Evolutionary conservation across 2,113 vertebrate species (phyloP), one percentile per base, ranked within the genome.

Genomic region (Takifugu flavidus): DNA sequence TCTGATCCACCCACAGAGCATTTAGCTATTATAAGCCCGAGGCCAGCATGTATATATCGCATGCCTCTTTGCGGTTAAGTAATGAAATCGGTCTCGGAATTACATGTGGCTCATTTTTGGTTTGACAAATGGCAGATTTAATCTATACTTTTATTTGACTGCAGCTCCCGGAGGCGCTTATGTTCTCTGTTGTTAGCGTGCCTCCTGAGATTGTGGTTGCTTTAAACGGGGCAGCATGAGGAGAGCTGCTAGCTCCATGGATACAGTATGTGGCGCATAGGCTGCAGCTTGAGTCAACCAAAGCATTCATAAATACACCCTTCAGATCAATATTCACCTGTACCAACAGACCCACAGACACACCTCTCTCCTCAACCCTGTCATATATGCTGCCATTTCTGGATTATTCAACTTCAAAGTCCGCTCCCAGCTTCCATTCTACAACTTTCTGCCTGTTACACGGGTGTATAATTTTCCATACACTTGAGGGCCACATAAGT

Each of bases 401-500:
- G 52, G 15, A 67, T 31, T 20, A 53, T 20, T 65, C 5, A 31
- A 77, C 61, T 81, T 86, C 75, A 82, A 78, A 86, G 67, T 51
- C 44, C n/a, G 62, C 59, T 64, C 26, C 45, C 42, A 73, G 47
- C 61, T 65, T 74, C 74, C 53, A 70, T 57, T 86, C 63, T 70
- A 49, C 79, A 77, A 70, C 67, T 46, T 65, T 26, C 13, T 58
- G 53, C 57, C 60, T 65, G 62, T 78, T 76, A 59, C 73, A 79
- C 62, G 64, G 65, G 65, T 74, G 72, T 85, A 53, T 86, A 83
- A 87, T 88, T 88, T 87, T 72, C 65, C 65, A 62, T 72, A 79
- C 72, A 67, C 71, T 66, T n/a, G 12, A 58, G 70, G 72, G 71
- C 82, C 84, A 81, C 77, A 87, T 86, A 85, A 84, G 82, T 57